Evolutionary conservation across 2,113 vertebrate genomes (phyloP), one percentile per base, ranked within the genome.

Genomic region (Lamprologus sp.): DNA sequence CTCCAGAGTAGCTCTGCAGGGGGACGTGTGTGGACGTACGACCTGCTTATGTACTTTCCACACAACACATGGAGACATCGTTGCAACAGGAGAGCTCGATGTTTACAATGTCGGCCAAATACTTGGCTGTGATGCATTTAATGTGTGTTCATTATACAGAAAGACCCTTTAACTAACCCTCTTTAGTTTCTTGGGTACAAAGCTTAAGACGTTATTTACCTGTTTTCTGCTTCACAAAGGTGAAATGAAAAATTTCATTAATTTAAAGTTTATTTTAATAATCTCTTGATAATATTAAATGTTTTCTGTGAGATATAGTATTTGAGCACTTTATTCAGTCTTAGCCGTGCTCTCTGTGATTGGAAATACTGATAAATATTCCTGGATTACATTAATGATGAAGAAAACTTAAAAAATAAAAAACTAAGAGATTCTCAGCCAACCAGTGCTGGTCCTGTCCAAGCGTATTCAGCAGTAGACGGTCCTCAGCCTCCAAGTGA

Each of bases 291-390:
- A 33, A 60, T 19, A 60, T 10, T 19, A 4, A 60, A 60, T 60
- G 56, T 60, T 60, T 33, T 60, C 9, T 63, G 31, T 63, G 58
- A 63, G 58, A 35, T 19, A 2, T 33, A 33, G 14, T 33, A 2
- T 63, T 63, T 63, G 17, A 63, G 58, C 6, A 0, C 2, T 63
- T 63, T 63, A 63, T 63, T n/a, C 4, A 19, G 31, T 11, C 28
- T 0, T 35, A 35, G 31, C 1, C 0, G 9, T 63, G 58, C 58
- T 0, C 58, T 0, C 28, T 63, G 58, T 63, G 58, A 11, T 63
- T 19, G 6, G 31, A 63, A 35, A 63, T 63, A 19, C 1, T 0
- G 1, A 1, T 35, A 35, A 2, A 63, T 35, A 33, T 63, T 2
- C 0, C 31, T 35, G 58, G 15, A 33, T 35, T 35, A 63, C 17